These are phyloP conservation scores for Takifugu flavidus DNA, from an alignment of 2,113 vertebrate species.

Conservation along the genomic window DNA sequence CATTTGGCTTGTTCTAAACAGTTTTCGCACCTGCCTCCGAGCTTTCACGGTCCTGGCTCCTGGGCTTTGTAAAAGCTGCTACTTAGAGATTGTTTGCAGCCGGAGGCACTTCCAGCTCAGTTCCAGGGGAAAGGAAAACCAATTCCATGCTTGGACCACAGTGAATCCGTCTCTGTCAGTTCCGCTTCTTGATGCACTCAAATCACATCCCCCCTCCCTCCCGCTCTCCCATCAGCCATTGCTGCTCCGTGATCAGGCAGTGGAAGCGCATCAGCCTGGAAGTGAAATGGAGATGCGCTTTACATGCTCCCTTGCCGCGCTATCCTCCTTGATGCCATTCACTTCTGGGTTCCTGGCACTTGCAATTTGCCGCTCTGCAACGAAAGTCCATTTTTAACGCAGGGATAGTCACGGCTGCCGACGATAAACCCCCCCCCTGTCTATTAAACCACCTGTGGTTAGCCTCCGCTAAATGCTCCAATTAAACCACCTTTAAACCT, in stretches of 20 bases:
- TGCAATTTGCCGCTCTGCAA: constrained; percentile 60
- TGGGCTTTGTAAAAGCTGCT: constrained; percentile 62
- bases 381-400: constrained; percentile 54
- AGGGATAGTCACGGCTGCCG: constrained; percentile 35
- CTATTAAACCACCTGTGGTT: constrained; percentile 22
- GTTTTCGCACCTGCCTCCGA: constrained; percentile 53
- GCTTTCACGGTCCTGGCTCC: constrained; percentile 51
- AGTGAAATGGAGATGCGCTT: constrained; percentile 65
- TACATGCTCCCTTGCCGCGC: constrained; percentile 61
- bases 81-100: constrained; percentile 71
- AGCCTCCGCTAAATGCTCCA: background rate
- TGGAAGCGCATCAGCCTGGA: constrained; percentile 45
- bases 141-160: constrained; percentile 76
- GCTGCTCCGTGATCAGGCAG: constrained; percentile 64
- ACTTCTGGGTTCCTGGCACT: constrained; percentile 55
- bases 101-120: constrained; percentile 65
- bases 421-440: constrained; percentile 35
- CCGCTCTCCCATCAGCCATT: constrained; percentile 56
- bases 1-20: constrained; percentile 43
- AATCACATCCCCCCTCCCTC: constrained; percentile 61
- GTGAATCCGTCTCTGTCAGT: constrained; percentile 80
- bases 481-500: constrained; percentile 2
- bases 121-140: constrained; percentile 76
- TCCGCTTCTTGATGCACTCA: constrained; percentile 73
- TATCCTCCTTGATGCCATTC: constrained; percentile 61